Evolutionary conservation across 2,797 vertebrate species (phyloP).

Genomic region (Australoheros facetus): DNA sequence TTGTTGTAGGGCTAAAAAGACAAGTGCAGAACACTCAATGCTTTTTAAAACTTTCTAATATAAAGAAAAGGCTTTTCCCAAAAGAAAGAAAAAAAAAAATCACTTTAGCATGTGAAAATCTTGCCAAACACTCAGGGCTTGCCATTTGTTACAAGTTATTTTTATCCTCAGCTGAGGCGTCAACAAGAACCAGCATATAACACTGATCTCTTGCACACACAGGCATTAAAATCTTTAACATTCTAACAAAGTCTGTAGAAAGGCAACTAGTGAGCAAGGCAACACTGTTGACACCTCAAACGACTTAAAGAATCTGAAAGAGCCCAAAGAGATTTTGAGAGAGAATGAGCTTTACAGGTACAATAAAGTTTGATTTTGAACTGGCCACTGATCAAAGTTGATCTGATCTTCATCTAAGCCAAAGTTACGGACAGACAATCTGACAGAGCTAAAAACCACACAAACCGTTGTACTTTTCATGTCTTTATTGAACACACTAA

Average conservation of each 20-base stretch:
- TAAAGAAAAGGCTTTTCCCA: background rate
- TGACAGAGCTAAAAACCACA: background rate
- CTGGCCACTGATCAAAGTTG: background rate
- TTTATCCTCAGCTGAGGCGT: background rate
- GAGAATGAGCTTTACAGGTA: background rate
- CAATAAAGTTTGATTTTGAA: background rate
- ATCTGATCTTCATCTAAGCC: background rate
- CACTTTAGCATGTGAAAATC: background rate
- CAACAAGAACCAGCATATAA: background rate
- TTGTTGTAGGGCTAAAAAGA: slow-evolving; percentile 47
- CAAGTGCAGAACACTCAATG: background rate
- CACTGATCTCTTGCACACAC: background rate
- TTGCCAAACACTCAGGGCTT: background rate
- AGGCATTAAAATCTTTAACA: background rate
- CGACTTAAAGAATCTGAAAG: too few relatives aligned
- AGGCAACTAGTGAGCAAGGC: background rate
- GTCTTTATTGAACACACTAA: background rate
- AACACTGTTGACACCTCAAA: too few relatives aligned
- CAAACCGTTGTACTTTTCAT: background rate
- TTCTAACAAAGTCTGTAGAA: background rate
- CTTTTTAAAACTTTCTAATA: background rate
- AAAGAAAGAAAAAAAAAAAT: background rate
- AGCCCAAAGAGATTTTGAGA: background rate
- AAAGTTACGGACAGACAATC: background rate
- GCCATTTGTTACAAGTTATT: background rate